These are phyloP conservation scores for Betta splendens DNA, from an alignment of 2,797 vertebrate genomes.

Conservation along the genomic window DNA sequence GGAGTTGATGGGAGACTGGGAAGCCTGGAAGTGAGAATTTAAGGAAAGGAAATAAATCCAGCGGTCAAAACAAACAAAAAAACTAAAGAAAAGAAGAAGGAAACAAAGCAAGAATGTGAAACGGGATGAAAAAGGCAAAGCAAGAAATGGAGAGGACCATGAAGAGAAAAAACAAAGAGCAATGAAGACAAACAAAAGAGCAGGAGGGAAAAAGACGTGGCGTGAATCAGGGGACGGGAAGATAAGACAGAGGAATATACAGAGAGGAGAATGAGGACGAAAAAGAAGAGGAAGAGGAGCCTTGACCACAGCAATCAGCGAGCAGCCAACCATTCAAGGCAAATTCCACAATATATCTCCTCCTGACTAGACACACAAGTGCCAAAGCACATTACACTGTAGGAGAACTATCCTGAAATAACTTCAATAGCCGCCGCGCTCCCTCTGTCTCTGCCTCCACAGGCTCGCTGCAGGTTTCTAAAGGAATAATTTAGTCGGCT, in stretches of 20 bases:
- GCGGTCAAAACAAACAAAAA: neutral
- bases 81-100: neutral
- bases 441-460: slow-evolving; percentile 31
- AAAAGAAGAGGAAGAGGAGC: slow-evolving; percentile 31
- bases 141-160: slow-evolving; percentile 11
- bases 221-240: slow-evolving; percentile 2
- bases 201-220: slow-evolving; percentile 11
- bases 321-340: slow-evolving; percentile 48
- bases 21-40: slow-evolving; percentile 6
- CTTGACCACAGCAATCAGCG: slow-evolving; percentile 53
- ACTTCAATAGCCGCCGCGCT: slow-evolving; percentile 33
- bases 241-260: slow-evolving; percentile 3
- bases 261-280: slow-evolving; percentile 34
- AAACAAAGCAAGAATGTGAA: slow-evolving; percentile 11
- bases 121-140: neutral
- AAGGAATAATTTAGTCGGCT: slow-evolving; percentile 32
- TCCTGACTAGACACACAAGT: slow-evolving; percentile 53
- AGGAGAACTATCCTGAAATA: slow-evolving; percentile 60
- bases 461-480: slow-evolving; percentile 45
- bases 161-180: slow-evolving; percentile 7
- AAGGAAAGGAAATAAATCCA: neutral
- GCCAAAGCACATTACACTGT: slow-evolving; percentile 65
- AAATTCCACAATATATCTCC: slow-evolving; percentile 59
- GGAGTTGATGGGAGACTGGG: slow-evolving; percentile 12
- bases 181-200: slow-evolving; percentile 21